These are phyloP conservation scores for Nemoura dubitans DNA, from an alignment of 2,888 invertebrate genomes.

Conservation along the genomic window DNA sequence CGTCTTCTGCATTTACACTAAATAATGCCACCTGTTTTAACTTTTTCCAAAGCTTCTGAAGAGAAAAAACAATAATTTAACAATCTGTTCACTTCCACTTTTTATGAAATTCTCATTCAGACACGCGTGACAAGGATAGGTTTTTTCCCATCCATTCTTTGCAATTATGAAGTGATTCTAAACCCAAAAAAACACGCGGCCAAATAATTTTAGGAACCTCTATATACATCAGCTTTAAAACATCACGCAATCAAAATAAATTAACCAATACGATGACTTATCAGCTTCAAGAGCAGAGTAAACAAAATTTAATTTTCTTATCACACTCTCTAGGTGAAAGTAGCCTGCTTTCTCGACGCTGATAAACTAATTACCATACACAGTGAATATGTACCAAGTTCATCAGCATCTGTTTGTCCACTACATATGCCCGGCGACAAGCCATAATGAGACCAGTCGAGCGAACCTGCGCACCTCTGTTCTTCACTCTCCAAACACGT, in stretches of 20 bases:
- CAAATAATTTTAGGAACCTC: neutral
- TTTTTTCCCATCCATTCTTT: neutral
- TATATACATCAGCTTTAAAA: too few species aligned
- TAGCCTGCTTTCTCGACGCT: neutral
- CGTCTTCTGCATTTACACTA: neutral
- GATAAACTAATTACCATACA: neutral
- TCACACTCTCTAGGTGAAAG: neutral
- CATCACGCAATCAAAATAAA: neutral
- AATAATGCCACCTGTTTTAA: neutral
- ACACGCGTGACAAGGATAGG: neutral
- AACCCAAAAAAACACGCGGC: neutral
- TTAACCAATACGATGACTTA: neutral
- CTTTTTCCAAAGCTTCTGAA: neutral
- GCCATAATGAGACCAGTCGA: neutral
- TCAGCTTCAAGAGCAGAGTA: neutral
- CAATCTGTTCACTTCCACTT: neutral
- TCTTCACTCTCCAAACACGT: neutral
- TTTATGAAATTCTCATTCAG: neutral
- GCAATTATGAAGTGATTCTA: neutral
- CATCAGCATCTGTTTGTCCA: neutral
- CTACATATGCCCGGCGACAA: neutral
- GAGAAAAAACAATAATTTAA: neutral
- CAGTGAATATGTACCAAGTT: neutral
- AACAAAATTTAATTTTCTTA: slow-evolving; percentile 12
- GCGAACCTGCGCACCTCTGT: neutral